Base-by-base conservation (phyloP, 1,140 invertebrate species). In the Rhynchophorus ferrugineus region DNA sequence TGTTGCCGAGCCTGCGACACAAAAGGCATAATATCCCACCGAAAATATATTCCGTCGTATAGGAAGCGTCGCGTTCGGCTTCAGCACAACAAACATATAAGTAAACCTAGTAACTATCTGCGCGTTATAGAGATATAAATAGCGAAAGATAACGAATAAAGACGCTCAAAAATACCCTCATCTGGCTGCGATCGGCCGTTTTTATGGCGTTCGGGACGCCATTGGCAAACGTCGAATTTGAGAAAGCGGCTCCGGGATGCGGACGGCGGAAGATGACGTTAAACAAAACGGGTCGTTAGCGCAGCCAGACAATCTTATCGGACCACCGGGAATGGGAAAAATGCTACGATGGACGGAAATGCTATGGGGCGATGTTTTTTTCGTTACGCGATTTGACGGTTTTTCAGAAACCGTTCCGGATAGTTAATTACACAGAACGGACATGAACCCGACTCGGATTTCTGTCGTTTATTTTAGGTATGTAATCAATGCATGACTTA, bases 271-370 rank as follows among this genome's bases (percentile, higher is more conserved):
- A 38, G 13, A 38, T 38, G 17, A 38, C 37, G 17, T 19, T 13
- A 13, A 38, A 38, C 37, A 38, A 38, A 13, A 38, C 37, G 37
- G 13, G 5, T 38, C 37, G 37, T 38, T 38, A 6, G 37, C 13
- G 13, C 37, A 38, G 5, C 13, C 13, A 38, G 37, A 13, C 37
- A 38, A 13, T 38, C n/a, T n/a, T n/a, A n/a, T n/a, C n/a, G n/a
- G n/a, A n/a, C n/a, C n/a, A n/a, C n/a, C n/a, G n/a, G n/a, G n/a
- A n/a, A n/a, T n/a, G n/a, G n/a, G n/a, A n/a, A n/a, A n/a, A n/a
- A n/a, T n/a, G n/a, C n/a, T n/a, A n/a, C n/a, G n/a, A n/a, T n/a
- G n/a, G n/a, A n/a, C n/a, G n/a, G n/a, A n/a, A n/a, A n/a, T n/a
- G n/a, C n/a, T n/a, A n/a, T n/a, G n/a, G n/a, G n/a, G n/a, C n/a